Base-by-base conservation (phyloP, 1,140 invertebrate species). In the Eumaeus atala region DNA sequence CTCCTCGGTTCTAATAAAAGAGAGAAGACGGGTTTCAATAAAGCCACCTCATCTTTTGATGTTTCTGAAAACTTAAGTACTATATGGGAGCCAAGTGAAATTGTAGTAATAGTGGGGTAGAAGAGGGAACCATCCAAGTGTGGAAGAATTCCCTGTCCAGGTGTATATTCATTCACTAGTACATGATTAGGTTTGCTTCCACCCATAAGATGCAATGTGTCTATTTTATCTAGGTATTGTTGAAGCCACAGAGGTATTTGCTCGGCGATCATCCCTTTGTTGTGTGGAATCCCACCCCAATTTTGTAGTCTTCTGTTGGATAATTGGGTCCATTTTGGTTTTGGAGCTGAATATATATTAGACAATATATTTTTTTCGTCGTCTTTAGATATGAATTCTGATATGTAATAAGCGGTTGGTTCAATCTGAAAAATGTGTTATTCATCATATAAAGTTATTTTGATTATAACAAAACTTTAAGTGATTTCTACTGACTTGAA, bases 321-420 rank as follows among this genome's bases (percentile, higher is more conserved):
- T 28, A 99, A 88, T 75, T 96, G 94, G 4, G 95, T 97, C 98
- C 98, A 99, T 86, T 98, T 98, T 35, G 97, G 96, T 79, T 96
- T 95, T 7, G 98, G 97, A 17, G 91, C 92, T 48, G 87, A 85
- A 74, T 97, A 93, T 10, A 99, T 92, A 59, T 91, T 89, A 47
- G 90, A 89, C 35, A 94, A 74, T 56, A 99, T 90, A 21, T 88
- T 73, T 38, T 88, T 76, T 84, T 99, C 97, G 82, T 99, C 96
- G 57, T 91, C 90, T 64, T 89, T 82, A 5, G 91, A 93, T 58
- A 99, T 94, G 76, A 98, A 99, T 73, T 98, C 92, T 10, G 96
- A 94, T 85, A 99, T 91, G 82, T 99, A 99, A 84, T 91, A 95
- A 11, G 94, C 91, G 36, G 90, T 90, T 5, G 90, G 74, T 35